phyloP scores from a whole-genome alignment of 2,797 vertebrate genomes.

The Bradypus variegatus region DNA sequence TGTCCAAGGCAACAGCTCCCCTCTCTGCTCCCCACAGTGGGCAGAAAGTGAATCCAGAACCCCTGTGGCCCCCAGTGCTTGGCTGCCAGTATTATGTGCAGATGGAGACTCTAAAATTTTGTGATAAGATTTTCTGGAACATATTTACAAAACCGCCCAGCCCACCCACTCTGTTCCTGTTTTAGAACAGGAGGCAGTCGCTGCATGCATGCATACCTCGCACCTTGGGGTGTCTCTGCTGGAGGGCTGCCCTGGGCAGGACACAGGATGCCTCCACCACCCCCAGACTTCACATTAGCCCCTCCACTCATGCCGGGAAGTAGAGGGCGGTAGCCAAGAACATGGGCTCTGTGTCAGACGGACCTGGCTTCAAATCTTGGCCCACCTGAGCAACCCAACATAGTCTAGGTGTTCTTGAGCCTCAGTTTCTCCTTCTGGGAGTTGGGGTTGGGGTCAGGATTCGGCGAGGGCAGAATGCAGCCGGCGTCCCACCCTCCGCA shows the following conservation, averaged over 20 bases:
- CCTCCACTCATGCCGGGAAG: neutral
- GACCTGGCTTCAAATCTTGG: neutral
- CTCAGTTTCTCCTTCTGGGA: neutral
- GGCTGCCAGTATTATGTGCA: neutral
- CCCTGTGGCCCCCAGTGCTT: accelerated
- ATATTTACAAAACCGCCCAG: neutral
- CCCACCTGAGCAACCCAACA: neutral
- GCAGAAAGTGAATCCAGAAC: neutral
- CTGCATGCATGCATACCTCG: neutral
- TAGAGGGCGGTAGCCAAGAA: neutral
- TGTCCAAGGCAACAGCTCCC: neutral
- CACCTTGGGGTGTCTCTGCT: accelerated
- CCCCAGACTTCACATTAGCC: neutral
- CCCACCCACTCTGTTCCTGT: neutral
- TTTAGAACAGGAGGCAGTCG: neutral
- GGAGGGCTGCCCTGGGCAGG: neutral
- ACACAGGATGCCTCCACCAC: no score
- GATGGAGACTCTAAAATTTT: neutral
- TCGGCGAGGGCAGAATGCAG: accelerated
- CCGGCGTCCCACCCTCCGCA: no score
- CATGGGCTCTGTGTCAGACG: neutral
- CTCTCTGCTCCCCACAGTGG: no score
- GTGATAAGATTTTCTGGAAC: neutral
- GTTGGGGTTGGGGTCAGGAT: neutral
- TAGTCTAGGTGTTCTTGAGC: neutral